Percentiles rank a stretch among this genome's conserved stretches.
Evolutionary conservation across 2,888 invertebrate species (phyloP).

Genomic region (Suillia variegata): DNA sequence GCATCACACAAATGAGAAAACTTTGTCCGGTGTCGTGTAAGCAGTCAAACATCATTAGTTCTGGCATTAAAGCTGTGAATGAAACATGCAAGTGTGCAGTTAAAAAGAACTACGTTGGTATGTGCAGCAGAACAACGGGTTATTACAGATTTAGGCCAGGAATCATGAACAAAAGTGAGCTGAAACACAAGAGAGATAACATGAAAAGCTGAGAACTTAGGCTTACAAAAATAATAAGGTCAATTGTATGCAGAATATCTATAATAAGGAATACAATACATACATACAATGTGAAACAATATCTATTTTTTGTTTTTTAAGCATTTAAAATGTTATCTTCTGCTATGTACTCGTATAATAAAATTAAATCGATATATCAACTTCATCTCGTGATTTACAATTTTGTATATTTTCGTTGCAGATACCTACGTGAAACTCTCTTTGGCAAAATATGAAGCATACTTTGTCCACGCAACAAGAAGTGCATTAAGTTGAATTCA

Average conservation of each 20-base stretch:
- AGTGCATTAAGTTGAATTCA: neutral
- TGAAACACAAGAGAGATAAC: neutral
- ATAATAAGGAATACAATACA: slow-evolving; percentile 30
- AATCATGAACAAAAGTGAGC: neutral
- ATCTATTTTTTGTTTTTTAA: too few relatives aligned
- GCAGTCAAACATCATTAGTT: neutral
- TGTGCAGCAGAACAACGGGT: neutral
- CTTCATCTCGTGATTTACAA: too few relatives aligned
- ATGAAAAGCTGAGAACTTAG: slow-evolving; percentile 31
- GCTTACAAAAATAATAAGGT: slow-evolving; percentile 50
- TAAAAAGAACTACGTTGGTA: neutral
- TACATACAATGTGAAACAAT: too few relatives aligned
- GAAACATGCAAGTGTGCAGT: neutral
- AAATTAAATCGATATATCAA: too few relatives aligned
- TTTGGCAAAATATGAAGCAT: too few relatives aligned
- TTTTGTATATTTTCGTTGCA: too few relatives aligned
- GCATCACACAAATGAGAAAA: neutral
- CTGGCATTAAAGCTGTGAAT: neutral
- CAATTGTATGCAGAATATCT: slow-evolving; percentile 43
- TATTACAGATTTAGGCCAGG: too few relatives aligned
- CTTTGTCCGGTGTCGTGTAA: neutral
- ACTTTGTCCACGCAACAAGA: neutral
- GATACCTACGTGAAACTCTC: too few relatives aligned
- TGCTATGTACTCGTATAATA: too few relatives aligned
- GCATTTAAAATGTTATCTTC: too few relatives aligned